Evolutionary conservation across 2,797 vertebrate species (phyloP), one percentile per base, ranked within the genome.

Genomic region (Erethizon dorsatum): DNA sequence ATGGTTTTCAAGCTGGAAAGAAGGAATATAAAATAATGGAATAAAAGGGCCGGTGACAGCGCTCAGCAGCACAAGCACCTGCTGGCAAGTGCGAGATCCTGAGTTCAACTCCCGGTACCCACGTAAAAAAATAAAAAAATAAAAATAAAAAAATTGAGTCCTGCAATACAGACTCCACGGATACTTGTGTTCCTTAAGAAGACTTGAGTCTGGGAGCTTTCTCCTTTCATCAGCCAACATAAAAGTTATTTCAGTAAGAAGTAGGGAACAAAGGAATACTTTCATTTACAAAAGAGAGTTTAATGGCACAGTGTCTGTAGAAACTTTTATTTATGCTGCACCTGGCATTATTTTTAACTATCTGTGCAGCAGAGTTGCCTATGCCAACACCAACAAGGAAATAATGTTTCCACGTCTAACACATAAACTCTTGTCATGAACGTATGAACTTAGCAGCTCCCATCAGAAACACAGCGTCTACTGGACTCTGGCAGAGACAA

Each of bases 221-320:
- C 65, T 90, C 31, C 69, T 95, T 95, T 97, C 88, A 90, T 88
- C 1, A 0, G 17, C 79, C 90, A 94, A 96, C 92, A 96, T 56
- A 73, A 97, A 98, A 95, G 96, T 96, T 92, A 80, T 96, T 98
- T 97, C 28, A 24, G 47, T 61, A 96, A 98, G 96, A 96, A 90
- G n/a, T 80, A 96, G 80, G 61, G 31, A 96, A 97, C 90, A 97
- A 94, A 82, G 57, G 41, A 87, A 80, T 77, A 92, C 85, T 89
- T 96, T 95, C 71, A 96, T 95, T 97, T 95, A 89, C 83, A 95
- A 97, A 94, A 93, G 63, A 71, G 95, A 95, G 71, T 91, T 54
- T 69, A 87, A 97, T 61, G 82, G 88, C 47, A 91, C 90, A 80
- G 77, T 47, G 83, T 97, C 89, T 95, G 71, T 90, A 97, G 93